Base-by-base conservation (phyloP, 2,888 invertebrate genomes). In the Torymus aiolomorphi region DNA sequence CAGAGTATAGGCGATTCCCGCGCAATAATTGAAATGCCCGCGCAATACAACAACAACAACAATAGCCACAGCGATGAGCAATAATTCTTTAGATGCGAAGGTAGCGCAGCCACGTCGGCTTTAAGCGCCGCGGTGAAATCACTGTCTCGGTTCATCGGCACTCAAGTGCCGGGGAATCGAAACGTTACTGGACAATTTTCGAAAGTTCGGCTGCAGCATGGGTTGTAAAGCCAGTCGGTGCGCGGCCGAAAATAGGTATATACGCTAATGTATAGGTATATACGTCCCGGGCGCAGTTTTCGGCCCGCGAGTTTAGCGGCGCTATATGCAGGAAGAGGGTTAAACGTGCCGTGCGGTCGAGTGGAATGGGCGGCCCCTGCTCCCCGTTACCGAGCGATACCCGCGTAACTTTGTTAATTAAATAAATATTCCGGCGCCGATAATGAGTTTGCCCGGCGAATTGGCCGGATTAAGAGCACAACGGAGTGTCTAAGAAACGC, bases 121-220 rank as follows among this genome's bases (percentile, higher is more conserved):
- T 61, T 31, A 61, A 72, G 66, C 59, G 59, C 31, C 79, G 65
- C 62, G 57, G 74, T 75, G 51, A 78, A 80, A 78, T 74, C 73
- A 73, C 42, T 66, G 75, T 70, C 71, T 71, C 66, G 65, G 49
- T 72, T 51, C 62, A 72, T 62, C 59, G 71, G 49, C 59, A 52
- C 73, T 57, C 62, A 59, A 77, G 61, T 31, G 42, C 51, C 49
- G 75, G 14, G 10, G 51, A 76, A 79, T 81, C 76, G 63, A 73
- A 76, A 74, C 67, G 73, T 70, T 81, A 78, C 73, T 73, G 72
- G 76, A 20, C 76, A 76, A 81, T 81, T 76, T 75, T 71, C 49
- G 42, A 71, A 76, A 75, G 78, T 80, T 80, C 63, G 31, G 10
- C 56, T 65, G 54, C 61, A 62, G 63, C 57, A 57, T n/a, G 13